These are phyloP conservation scores for Drosophila truncata DNA, from an alignment of 1,140 invertebrate species.

Conservation along the genomic window DNA sequence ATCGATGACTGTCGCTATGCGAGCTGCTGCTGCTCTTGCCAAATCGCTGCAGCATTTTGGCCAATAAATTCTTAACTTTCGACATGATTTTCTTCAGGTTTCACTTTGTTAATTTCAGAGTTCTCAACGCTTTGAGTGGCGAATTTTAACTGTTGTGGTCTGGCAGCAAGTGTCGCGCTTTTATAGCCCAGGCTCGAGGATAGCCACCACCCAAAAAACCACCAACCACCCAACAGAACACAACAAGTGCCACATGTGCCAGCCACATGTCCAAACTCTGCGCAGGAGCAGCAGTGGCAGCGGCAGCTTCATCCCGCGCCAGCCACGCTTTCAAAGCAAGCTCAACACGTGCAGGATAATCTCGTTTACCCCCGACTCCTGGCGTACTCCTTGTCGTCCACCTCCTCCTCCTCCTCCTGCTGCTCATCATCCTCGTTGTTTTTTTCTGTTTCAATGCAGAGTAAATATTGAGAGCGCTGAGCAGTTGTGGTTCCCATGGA, in stretches of 20 bases:
- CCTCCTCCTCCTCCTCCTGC: constrained; percentile 4
- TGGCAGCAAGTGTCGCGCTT: constrained; percentile 59
- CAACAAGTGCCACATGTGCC: constrained; percentile 77
- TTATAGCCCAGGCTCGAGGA: constrained; percentile 45
- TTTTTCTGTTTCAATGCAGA: constrained; percentile 73
- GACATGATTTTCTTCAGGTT: constrained; percentile 44
- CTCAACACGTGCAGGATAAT: constrained; percentile 82
- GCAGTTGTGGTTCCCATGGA: constrained; percentile 85
- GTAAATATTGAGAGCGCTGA: constrained; percentile 82
- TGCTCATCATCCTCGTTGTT: constrained; percentile 26
- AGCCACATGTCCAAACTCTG: constrained; percentile 68
- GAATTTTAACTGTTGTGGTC: constrained; percentile 59
- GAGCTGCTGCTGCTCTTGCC: constrained; percentile 41
- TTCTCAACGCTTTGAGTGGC: constrained; percentile 48
- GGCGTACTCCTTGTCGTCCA: constrained; percentile 17
- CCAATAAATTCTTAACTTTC: constrained; percentile 72
- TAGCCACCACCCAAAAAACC: constrained; percentile 44
- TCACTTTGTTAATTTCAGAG: constrained; percentile 26
- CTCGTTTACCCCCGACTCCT: constrained; percentile 51
- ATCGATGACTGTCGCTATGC: constrained; percentile 41
- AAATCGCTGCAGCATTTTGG: constrained; percentile 68
- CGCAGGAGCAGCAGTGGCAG: constrained; percentile 49
- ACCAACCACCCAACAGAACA: constrained; percentile 49
- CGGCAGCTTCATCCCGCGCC: constrained; percentile 51
- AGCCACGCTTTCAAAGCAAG: constrained; percentile 78